Base-by-base conservation (phyloP, 2,888 invertebrate genomes). In the Steinernema scapterisci region DNA sequence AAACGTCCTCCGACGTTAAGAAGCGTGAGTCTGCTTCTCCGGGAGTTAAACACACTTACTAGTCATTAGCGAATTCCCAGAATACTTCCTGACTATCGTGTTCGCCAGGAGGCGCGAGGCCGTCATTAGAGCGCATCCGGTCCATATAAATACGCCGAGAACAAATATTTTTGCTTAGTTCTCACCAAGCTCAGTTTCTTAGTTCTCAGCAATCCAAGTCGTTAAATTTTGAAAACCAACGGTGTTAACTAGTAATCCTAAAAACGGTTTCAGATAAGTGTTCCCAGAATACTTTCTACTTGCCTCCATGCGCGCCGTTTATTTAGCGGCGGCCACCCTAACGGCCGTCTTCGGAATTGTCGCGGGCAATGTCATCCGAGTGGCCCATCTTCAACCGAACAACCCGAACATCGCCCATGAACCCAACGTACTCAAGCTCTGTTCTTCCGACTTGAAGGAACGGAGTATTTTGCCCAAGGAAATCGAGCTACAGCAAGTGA, bases 361-460 rank as follows among this genome's bases (percentile, higher is more conserved):
- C 13, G 23, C 13, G 16, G 72, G 23, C 3, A 74, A 75, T 44
- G 73, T 81, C 6, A 80, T 82, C 23, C 56, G 76, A 72, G 79
- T 82, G 38, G 83, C 81, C 7, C 83, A 83, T 74, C 78, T 83
- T 19, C 80, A 77, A 56, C 83, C 83, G 9, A 70, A 76, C n/a
- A 82, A 80, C 44, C 80, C 81, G 11, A 76, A 77, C 44, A 82
- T 83, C 70, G 80, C 77, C 21, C 80, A 82, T 70, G 83, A 83
- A 56, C 81, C 82, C 16, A 81, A 82, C 73, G 80, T 83, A 2
- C 73, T 83, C 27, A 76, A 76, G 70, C 80, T 83, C 79, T 82
- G 83, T 71, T 80, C 82, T 1, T 70, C 74, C n/a, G 82, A 83
- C 73, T 74, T 83, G 72, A 80, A 81, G 73, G 80, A 74, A 21